Evolutionary conservation across 2,888 invertebrate species (phyloP), one percentile per base, ranked within the genome.

Genomic region (Alloplasta piceator): DNA sequence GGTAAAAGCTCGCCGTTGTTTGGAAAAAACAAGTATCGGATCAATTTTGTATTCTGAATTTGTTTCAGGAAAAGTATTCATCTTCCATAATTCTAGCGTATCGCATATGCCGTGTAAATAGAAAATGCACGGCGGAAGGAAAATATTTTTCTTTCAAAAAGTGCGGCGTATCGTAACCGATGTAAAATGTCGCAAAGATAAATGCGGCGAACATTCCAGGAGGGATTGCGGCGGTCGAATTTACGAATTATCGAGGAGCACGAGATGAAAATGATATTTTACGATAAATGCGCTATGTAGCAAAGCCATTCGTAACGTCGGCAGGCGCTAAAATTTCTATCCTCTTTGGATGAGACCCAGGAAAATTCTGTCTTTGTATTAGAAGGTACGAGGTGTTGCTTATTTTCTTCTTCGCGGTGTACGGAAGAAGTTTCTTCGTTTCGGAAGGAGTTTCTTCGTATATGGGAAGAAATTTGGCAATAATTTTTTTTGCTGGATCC

Each of bases 251-350:
- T 38, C 43, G 41, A 63, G 36, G 48, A 55, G 43, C 52, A 60
- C 43, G n/a, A 67, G 56, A 67, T 26, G 6, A 60, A 36, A 61
- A 46, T 7, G 50, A 39, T 43, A 36, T 41, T 66, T 70, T 60
- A 26, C 26, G 26, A 58, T 70, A n/a, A 7, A 66, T 67, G 10
- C 43, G 72, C 12, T 56, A 61, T 66, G 52, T 61, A 46, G 67
- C 71, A 26, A 66, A 71, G 66, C 70, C 38, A 7, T 71, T 39
- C 48, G 71, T 73, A 67, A 77, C 80, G 72, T 80, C 67, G 76
- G 48, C 76, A 79, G 39, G 67, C 78, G 61, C 61, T 36, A 72
- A 72, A 78, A 61, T 80, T 72, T 63, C 60, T 50, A 56, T 56
- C 67, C 74, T 64, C 56, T 68, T 63, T 61, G 26, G 72, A 80